Evolutionary conservation across 1,140 invertebrate species (phyloP).

Genomic region (Maniola jurtina): DNA sequence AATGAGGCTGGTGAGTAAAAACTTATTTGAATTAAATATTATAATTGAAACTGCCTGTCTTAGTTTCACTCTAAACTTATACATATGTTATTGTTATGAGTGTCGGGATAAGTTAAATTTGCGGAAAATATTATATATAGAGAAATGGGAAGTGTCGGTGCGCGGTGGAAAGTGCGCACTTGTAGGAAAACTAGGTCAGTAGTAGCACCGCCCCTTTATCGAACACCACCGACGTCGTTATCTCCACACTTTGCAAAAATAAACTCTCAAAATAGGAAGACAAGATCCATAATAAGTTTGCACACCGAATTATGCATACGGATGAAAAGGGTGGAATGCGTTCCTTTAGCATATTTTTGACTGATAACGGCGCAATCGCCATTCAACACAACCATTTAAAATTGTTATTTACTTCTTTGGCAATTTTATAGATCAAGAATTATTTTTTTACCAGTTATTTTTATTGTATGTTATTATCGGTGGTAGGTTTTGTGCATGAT

Average conservation of each 20-base stretch:
- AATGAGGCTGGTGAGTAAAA: constrained; percentile 68
- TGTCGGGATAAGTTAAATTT: constrained; percentile 45
- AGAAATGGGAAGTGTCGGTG: constrained; percentile 63
- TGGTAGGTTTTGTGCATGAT: too few species aligned
- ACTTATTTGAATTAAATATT: constrained; percentile 5
- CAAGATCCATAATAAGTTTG: constrained; percentile 50
- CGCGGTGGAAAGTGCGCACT: constrained; percentile 74
- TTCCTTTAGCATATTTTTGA: constrained; percentile 32
- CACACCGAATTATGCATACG: constrained; percentile 37
- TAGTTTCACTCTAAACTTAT: not conserved
- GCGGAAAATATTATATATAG: constrained; percentile 66
- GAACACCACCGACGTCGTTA: constrained; percentile 51
- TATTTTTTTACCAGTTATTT: not conserved
- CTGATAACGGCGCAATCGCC: constrained; percentile 18
- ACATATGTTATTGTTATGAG: constrained; percentile 13
- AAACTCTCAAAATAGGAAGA: constrained; percentile 50
- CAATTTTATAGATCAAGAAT: constrained; percentile 5
- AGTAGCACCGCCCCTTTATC: constrained; percentile 75
- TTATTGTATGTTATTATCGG: too few species aligned
- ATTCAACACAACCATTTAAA: constrained; percentile 1
- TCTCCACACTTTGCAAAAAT: constrained; percentile 49
- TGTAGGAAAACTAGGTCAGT: constrained; percentile 74
- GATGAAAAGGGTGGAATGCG: constrained; percentile 58
- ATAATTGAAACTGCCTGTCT: constrained; percentile 9
- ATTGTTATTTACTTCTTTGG: not conserved